Base-by-base conservation (phyloP, 92 coral and sea anemone genomes). In the Zoanthus gigantus region DNA sequence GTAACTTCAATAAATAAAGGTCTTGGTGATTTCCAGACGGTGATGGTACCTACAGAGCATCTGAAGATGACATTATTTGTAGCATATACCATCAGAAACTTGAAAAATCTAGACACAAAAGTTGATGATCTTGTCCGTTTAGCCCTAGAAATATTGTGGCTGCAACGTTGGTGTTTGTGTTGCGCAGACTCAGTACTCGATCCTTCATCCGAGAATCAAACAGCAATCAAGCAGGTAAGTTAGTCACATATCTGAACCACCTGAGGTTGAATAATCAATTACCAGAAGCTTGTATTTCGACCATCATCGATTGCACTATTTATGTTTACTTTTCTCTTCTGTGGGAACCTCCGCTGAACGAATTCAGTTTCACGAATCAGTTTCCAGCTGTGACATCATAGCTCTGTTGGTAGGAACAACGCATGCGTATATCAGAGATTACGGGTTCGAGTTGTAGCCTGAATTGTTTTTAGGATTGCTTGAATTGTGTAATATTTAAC, bases 81-180 rank as follows among this genome's bases (percentile, higher is more conserved):
- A 11, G 85, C 75, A 10, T 28, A 65, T 31, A 45, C 75, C 57
- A 81, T 81, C 52, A 81, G 66, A 53, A 63, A 9, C 10, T 31
- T 80, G 11, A 80, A 54, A 44, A 71, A 65, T 30, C 29, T 81
- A 4, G 75, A 48, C 58, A 0, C 58, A 45, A 14, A 32, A 45
- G 29, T 53, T 48, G 29, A 17, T 12, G 60, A 81, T 65, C 61
- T 45, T 73, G 29, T 81, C 85, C 58, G 85, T 45, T 81, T 81
- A 44, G 85, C 66, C 47, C 61, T 63, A 60, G 85, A 81, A 50
- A 47, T 65, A 32, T 12, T 81, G 61, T 81, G 88, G 79, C 65
- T 90, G 18, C 84, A 69, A 61, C 90, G 65, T 8, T 94, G 98
- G 98, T 94, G 94, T 76, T 31, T 82, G 88, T 92, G 92, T 89